Base-by-base conservation (phyloP, 1,140 invertebrate species). In the Bombus consobrinus region DNA sequence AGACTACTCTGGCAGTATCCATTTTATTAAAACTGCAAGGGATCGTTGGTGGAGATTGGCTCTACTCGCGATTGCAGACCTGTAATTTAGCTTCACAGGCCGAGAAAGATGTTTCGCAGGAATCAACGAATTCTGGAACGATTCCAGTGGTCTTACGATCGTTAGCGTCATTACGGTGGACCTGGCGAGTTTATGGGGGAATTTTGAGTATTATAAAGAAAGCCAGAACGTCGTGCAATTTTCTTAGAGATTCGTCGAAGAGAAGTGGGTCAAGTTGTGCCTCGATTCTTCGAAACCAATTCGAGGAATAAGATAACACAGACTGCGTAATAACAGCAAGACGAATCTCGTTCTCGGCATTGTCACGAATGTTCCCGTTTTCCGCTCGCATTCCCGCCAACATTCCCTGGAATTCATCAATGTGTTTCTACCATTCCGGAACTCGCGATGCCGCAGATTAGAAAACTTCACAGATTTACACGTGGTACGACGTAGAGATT, bases 351-450 rank as follows among this genome's bases (percentile, higher is more conserved):
- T 80, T 80, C 32, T 43, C 28, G 8, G 8, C 3, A 53, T 25
- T 62, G 57, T 37, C 43, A 8, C 22, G 57, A 81, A 53, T 81
- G 47, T 57, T 71, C 80, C 32, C 71, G 53, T 62, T 72, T 59
- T n/a, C 69, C 37, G 53, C 47, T 59, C 69, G 66, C 39, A 81
- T 73, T 64, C 39, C 37, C 64, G 64, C 28, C 3, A n/a, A 62
- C 28, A 12, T 62, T n/a, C 28, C 28, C 28, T 18, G 13, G 5
- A 66, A 79, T 37, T 47, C 53, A 34, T 72, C 25, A 15, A 32
- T 0, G n/a, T 1, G 64, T 2, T 6, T 68, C 15, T 13, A 12
- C 59, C 28, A 13, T 62, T n/a, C 3, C 10, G 12, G 47, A 53
- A 53, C 47, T 53, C 47, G 47, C 47, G 47, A 22, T 22, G 18